Conservation (phyloP, 2,888 invertebrate species). For the Willowsia nigromaculata region DNA sequence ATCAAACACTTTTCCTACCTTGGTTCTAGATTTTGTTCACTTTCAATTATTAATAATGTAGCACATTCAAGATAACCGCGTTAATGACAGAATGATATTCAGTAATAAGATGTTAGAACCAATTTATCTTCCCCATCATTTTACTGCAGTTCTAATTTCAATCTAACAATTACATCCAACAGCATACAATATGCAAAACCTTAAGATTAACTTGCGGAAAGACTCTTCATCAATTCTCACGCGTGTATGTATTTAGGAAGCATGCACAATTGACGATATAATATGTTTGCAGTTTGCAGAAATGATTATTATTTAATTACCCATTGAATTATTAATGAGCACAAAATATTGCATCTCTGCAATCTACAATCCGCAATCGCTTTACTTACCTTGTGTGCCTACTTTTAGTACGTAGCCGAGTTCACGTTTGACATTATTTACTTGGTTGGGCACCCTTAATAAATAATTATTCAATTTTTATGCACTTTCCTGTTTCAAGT, state of each 20-base stretch:
- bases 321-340: background rate
- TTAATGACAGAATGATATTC: background rate
- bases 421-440: background rate
- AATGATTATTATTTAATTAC: background rate
- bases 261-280: background rate
- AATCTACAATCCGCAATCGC: too few relatives aligned
- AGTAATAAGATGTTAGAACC: background rate
- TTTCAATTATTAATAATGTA: background rate
- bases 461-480: background rate
- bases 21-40: background rate
- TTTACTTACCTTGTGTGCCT: background rate
- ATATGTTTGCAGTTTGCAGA: background rate
- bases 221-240: background rate
- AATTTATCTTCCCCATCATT: background rate
- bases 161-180: too few relatives aligned
- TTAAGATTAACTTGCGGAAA: background rate
- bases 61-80: too few relatives aligned
- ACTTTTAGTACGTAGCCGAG: background rate
- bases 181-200: background rate
- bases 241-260: background rate
- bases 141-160: background rate
- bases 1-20: background rate
- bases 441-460: too few relatives aligned
- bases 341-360: background rate
- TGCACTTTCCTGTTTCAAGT: background rate